Percentiles rank a stretch among this genome's conserved stretches.
Conservation (phyloP, 2,888 invertebrate genomes). For the Acanthacorydalis orientalis region DNA sequence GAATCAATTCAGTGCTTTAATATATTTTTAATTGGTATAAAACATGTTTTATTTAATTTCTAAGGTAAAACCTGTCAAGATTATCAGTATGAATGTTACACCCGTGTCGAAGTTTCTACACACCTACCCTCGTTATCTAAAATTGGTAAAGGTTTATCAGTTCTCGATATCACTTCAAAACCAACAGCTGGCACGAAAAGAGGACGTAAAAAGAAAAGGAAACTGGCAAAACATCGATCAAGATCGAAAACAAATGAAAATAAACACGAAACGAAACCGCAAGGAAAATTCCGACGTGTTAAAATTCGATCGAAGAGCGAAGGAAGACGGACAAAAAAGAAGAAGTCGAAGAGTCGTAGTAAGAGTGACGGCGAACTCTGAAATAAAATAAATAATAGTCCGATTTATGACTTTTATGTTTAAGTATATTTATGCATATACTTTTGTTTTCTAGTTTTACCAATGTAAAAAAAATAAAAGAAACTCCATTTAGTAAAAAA, state of each 20-base stretch:
- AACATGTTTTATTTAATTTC: conserved; percentile 8
- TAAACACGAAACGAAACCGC: conserved; percentile 10
- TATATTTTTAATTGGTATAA: too few relatives aligned
- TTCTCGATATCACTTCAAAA: conserved; percentile 14
- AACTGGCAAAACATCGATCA: conserved; percentile 17
- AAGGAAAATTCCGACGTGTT: not conserved
- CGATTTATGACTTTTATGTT: too few relatives aligned
- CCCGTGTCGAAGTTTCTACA: conserved; percentile 24
- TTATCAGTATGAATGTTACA: conserved; percentile 38
- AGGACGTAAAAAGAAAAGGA: conserved; percentile 18
- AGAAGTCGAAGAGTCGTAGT: conserved; percentile 15
- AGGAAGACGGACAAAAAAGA: conserved; percentile 11
- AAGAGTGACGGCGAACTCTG: conserved; percentile 19
- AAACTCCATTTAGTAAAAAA: too few relatives aligned
- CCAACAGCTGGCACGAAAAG: conserved; percentile 14
- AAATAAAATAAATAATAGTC: not conserved
- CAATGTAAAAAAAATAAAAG: too few relatives aligned
- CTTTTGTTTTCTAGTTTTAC: too few relatives aligned
- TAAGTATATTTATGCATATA: too few relatives aligned
- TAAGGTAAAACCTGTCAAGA: conserved; percentile 34
- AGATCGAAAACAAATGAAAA: conserved; percentile 20
- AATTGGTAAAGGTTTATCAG: conserved; percentile 20
- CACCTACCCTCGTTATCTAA: conserved; percentile 13
- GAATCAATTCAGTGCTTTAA: too few relatives aligned
- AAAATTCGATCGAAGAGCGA: conserved; percentile 6